phyloP scores from a whole-genome alignment of 1,140 invertebrate genomes.

The Harlomillsia oculata region DNA sequence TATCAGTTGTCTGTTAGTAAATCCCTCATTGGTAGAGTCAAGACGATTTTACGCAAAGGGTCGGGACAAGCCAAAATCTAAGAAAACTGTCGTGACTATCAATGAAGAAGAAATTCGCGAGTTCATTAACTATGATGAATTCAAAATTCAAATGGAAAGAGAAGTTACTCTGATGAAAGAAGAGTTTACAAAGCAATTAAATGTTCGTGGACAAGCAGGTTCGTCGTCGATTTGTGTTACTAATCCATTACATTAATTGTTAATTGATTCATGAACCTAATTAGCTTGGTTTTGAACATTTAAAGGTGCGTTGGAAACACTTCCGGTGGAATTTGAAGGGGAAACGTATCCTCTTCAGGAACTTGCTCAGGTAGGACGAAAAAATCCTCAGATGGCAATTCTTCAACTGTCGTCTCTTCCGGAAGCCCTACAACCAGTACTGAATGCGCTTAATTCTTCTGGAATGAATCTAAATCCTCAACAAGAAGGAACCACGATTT shows the following conservation, averaged over 20 bases:
- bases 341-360: constrained; percentile 77
- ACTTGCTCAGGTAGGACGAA: constrained; percentile 74
- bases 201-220: constrained; percentile 41
- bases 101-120: constrained; percentile 57
- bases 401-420: constrained; percentile 74
- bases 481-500: constrained; percentile 82
- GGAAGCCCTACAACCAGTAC: constrained; percentile 64
- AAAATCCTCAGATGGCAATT: constrained; percentile 74
- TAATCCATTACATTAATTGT: neutral
- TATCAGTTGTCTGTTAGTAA: neutral
- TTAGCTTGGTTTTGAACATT: constrained; percentile 3
- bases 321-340: constrained; percentile 64
- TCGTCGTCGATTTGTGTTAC: constrained; percentile 4
- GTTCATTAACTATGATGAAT: constrained; percentile 56
- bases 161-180: constrained; percentile 60
- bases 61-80: constrained; percentile 37
- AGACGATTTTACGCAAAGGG: constrained; percentile 35
- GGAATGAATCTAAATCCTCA: constrained; percentile 90
- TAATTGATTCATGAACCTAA: neutral
- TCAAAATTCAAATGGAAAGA: constrained; percentile 56
- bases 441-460: constrained; percentile 63
- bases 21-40: too few relatives aligned
- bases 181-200: constrained; percentile 65
- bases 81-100: constrained; percentile 52
- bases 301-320: constrained; percentile 52